These are phyloP conservation scores for Vespertilio murinus DNA, from an alignment of 2,797 vertebrate species.

Conservation along the genomic window DNA sequence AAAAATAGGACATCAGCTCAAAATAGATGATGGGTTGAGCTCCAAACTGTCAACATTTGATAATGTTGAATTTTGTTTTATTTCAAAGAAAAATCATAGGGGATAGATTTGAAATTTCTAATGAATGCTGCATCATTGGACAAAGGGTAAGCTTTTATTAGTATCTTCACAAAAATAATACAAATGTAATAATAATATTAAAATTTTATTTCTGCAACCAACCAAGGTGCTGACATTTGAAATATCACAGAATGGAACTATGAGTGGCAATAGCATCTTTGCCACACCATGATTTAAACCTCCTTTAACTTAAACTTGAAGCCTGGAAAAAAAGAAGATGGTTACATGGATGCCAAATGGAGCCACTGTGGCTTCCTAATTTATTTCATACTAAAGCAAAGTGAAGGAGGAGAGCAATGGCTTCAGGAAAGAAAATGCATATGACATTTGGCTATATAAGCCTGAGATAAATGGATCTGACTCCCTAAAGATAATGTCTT, in stretches of 20 bases:
- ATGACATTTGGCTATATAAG: neutral
- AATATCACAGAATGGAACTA: slow-evolving; percentile 41
- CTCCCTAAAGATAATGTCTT: neutral
- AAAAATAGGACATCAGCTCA: neutral
- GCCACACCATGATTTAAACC: slow-evolving; percentile 19
- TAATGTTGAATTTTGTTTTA: slow-evolving; percentile 40
- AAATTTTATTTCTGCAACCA: slow-evolving; percentile 34
- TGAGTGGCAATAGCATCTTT: neutral
- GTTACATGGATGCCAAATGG: neutral
- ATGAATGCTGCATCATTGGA: neutral
- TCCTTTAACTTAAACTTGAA: slow-evolving; percentile 18
- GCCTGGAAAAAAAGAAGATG: neutral
- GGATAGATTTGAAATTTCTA: slow-evolving; percentile 35
- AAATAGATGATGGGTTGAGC: slow-evolving; percentile 34
- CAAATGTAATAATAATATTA: slow-evolving; percentile 18
- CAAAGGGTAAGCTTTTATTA: neutral
- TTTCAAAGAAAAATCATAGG: neutral
- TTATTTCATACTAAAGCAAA: slow-evolving; percentile 25
- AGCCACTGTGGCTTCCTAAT: neutral
- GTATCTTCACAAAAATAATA: slow-evolving; percentile 1
- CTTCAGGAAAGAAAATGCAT: neutral
- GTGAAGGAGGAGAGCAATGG: neutral
- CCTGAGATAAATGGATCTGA: neutral
- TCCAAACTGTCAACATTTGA: neutral
- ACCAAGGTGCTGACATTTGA: slow-evolving; percentile 36